These are phyloP conservation scores for Actenoides hombroni DNA, from an alignment of 2,113 vertebrate species.

Conservation along the genomic window DNA sequence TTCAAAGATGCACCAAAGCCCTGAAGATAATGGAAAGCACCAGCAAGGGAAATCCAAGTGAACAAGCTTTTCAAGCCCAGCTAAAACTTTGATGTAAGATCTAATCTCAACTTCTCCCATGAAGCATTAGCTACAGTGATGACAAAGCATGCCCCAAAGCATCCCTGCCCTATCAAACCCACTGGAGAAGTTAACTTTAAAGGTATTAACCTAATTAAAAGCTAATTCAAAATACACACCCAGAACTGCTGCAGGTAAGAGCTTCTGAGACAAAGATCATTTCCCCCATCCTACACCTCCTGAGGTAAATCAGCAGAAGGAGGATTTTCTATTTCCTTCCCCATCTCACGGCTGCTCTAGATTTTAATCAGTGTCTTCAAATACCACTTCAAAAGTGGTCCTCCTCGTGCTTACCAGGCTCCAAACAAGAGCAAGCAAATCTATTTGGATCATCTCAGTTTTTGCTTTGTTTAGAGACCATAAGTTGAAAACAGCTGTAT, in stretches of 20 bases:
- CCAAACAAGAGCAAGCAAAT: background rate
- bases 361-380: background rate
- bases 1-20: background rate
- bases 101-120: background rate
- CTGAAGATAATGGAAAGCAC: background rate
- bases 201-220: background rate
- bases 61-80: background rate
- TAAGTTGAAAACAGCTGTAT: background rate
- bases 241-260: background rate
- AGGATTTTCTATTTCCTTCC: background rate
- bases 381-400: background rate
- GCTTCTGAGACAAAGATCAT: background rate
- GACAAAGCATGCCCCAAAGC: background rate
- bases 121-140: rapidly evolving
- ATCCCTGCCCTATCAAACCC: too few species aligned
- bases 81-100: background rate
- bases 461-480: background rate
- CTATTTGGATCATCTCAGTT: background rate
- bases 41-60: background rate
- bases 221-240: background rate
- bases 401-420: background rate
- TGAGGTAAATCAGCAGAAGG: background rate
- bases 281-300: background rate
- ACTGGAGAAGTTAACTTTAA: background rate
- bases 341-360: background rate